phyloP scores from a whole-genome alignment of 2,888 invertebrate genomes.

The Hyalella azteca region DNA sequence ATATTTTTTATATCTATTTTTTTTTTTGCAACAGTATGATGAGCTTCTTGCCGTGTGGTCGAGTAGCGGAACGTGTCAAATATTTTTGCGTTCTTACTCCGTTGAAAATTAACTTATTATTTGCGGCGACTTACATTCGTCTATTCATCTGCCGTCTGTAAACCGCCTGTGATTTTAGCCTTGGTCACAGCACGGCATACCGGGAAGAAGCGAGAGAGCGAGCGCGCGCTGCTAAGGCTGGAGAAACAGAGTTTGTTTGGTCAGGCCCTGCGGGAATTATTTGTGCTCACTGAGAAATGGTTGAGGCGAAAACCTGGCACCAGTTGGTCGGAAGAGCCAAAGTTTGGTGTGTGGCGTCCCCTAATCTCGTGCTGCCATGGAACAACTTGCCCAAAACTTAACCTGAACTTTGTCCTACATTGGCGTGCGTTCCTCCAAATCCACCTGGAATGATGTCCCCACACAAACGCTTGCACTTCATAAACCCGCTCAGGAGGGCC shows the following conservation, averaged over 20 bases:
- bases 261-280: conserved; percentile 32
- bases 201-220: not conserved
- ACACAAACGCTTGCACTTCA: not conserved
- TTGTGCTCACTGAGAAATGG: conserved; percentile 35
- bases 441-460: not conserved
- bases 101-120: too few relatives aligned
- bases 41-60: too few relatives aligned
- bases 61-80: too few relatives aligned
- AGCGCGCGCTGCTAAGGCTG: too few relatives aligned
- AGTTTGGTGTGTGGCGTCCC: conserved; percentile 19
- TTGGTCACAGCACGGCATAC: too few relatives aligned
- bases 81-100: too few relatives aligned
- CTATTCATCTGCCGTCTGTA: too few relatives aligned
- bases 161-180: too few relatives aligned
- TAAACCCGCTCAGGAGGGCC: not conserved
- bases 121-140: too few relatives aligned
- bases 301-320: conserved; percentile 16
- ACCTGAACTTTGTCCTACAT: conserved; percentile 17
- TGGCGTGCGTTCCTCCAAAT: not conserved
- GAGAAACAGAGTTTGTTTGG: conserved; percentile 27
- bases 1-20: too few relatives aligned
- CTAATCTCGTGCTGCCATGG: conserved; percentile 29
- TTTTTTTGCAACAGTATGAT: too few relatives aligned
- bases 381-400: conserved; percentile 27
- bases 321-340: conserved; percentile 35